Evolutionary conservation across 53 echinoderm and acorn worm genomes (phyloP).

Genomic region (Holothuria leucospilota): DNA sequence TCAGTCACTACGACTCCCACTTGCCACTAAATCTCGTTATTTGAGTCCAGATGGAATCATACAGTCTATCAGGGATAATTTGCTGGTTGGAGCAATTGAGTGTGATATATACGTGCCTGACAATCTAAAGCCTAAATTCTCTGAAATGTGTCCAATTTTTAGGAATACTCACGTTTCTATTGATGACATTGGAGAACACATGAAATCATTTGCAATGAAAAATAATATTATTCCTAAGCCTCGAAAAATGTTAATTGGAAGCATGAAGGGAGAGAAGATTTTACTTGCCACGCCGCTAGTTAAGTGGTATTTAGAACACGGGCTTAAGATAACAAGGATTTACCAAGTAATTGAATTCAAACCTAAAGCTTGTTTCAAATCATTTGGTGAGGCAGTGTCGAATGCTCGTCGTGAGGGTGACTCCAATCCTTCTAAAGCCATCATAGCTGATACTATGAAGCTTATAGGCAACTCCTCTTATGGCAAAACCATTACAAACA

Average conservation of each 20-base stretch:
- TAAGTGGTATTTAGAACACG: slow-evolving; percentile 46
- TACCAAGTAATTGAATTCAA: slow-evolving; percentile 53
- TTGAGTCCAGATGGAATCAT: slow-evolving; percentile 42
- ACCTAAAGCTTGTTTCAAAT: slow-evolving; percentile 26
- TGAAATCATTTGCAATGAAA: slow-evolving; percentile 48
- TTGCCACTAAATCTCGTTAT: neutral
- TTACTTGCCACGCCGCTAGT: slow-evolving; percentile 54
- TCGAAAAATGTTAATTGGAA: slow-evolving; percentile 53
- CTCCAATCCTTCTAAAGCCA: neutral
- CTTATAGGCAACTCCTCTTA: slow-evolving; percentile 3
- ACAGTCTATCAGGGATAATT: slow-evolving; percentile 17
- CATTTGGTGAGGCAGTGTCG: slow-evolving; percentile 56
- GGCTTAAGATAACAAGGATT: slow-evolving; percentile 22
- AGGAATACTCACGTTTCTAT: slow-evolving; percentile 23
- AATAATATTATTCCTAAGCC: slow-evolving; percentile 32
- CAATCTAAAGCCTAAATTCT: slow-evolving; percentile 27
- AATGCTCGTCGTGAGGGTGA: slow-evolving; percentile 53
- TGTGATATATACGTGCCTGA: slow-evolving; percentile 26
- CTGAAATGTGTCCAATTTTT: slow-evolving; percentile 64
- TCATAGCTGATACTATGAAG: slow-evolving; percentile 30
- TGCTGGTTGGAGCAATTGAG: slow-evolving; percentile 37
- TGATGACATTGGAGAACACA: slow-evolving; percentile 60
- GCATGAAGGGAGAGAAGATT: slow-evolving; percentile 57
- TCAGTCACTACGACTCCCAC: neutral
- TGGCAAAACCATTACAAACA: slow-evolving; percentile 54